These are phyloP conservation scores for Eupithecia abbreviata DNA, from an alignment of 2,888 invertebrate species.

Conservation along the genomic window DNA sequence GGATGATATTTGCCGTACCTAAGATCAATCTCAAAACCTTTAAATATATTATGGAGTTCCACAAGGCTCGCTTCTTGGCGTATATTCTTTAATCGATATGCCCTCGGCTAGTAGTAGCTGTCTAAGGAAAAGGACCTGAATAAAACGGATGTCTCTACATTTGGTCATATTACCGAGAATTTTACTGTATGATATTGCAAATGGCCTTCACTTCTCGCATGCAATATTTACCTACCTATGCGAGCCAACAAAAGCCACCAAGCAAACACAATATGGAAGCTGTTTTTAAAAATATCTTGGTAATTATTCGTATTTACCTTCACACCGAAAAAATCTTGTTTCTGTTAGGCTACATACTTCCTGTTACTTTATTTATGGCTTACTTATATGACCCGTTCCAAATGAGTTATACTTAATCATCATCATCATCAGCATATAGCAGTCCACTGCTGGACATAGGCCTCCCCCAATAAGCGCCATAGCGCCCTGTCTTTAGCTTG, in stretches of 20 bases:
- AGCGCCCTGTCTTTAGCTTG: too few species aligned
- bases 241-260: background rate
- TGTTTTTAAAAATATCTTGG: background rate
- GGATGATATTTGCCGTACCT: too few species aligned
- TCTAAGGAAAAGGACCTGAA: background rate
- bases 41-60: background rate
- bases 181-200: constrained; percentile 16
- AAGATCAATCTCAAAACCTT: background rate
- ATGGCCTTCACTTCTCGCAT: constrained; percentile 10
- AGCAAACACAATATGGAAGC: background rate
- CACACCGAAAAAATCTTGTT: background rate
- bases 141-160: background rate
- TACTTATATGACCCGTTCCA: background rate
- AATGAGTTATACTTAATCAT: too few species aligned
- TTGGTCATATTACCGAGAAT: constrained; percentile 16
- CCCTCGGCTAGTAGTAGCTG: background rate
- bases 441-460: too few species aligned
- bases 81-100: background rate
- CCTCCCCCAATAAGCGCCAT: too few species aligned
- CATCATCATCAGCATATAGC: too few species aligned
- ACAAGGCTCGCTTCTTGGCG: background rate
- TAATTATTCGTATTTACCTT: background rate
- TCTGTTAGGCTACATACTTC: background rate
- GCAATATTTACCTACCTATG: constrained; percentile 10
- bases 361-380: background rate